Evolutionary conservation across 2,888 invertebrate species (phyloP).

Genomic region (Cheilosia grossa): DNA sequence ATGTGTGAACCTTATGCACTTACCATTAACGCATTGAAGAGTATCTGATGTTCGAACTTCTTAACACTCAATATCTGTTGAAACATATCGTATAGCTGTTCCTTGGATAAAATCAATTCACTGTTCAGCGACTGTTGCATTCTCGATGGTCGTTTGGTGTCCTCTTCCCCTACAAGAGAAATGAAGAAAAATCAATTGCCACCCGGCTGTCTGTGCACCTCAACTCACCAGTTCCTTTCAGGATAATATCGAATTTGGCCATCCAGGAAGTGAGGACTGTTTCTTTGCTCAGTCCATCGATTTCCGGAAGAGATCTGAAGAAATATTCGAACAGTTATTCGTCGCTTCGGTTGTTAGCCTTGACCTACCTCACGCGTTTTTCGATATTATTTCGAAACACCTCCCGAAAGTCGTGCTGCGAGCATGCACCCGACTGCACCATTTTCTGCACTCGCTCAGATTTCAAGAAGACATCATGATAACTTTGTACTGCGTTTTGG

Average conservation of each 20-base stretch:
- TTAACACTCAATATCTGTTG: conserved; percentile 99
- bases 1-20: conserved; percentile 62
- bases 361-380: conserved; percentile 93
- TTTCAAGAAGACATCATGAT: conserved; percentile 97
- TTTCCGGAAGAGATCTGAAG: conserved; percentile 96
- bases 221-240: conserved; percentile 90
- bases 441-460: conserved; percentile 98
- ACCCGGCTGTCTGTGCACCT: no score
- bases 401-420: conserved; percentile 99
- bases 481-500: conserved; percentile 98
- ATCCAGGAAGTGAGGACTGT: conserved; percentile 99
- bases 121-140: conserved; percentile 95
- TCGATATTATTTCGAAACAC: conserved; percentile 99
- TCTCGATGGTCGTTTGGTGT: conserved; percentile 92
- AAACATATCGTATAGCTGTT: conserved; percentile 99
- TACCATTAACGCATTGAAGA: conserved; percentile 98
- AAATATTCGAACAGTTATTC: not conserved
- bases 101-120: conserved; percentile 98
- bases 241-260: conserved; percentile 99
- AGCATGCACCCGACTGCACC: conserved; percentile 99
- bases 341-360: not conserved
- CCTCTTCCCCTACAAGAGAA: conserved; percentile 90
- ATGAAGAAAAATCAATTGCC: not conserved
- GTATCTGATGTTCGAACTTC: conserved; percentile 99
- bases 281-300: conserved; percentile 99